A percentile compares a stretch with the other conserved stretches of the same genome.
phyloP scores from a whole-genome alignment of 2,113 vertebrate genomes.

The Macroglossus sobrinus region DNA sequence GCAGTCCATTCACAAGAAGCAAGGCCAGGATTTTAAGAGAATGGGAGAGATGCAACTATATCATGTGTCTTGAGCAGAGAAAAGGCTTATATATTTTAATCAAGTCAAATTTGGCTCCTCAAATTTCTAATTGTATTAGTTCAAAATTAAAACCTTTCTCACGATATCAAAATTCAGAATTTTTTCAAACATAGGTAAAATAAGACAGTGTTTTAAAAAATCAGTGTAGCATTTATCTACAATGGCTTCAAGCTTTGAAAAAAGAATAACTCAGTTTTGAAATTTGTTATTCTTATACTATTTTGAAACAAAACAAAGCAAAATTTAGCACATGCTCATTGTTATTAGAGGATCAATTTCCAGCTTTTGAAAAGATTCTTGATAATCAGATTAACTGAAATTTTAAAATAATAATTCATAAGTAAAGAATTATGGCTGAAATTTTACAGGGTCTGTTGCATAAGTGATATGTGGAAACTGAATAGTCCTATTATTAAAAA shows the following conservation, averaged over 20 bases:
- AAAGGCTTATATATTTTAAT: background rate
- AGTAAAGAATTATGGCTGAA: background rate
- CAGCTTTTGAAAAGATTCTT: background rate
- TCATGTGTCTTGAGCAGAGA: background rate
- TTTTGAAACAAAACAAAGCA: background rate
- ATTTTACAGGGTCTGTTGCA: background rate
- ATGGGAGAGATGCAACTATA: background rate
- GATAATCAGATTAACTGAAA: background rate
- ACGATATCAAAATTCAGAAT: background rate
- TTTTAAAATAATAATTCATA: background rate
- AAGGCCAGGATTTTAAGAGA: background rate
- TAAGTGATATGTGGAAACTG: background rate
- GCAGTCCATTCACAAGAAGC: background rate
- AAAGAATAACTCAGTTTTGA: background rate
- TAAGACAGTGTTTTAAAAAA: background rate
- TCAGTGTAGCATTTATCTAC: background rate
- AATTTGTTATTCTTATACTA: background rate
- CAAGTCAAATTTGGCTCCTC: background rate
- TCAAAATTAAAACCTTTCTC: background rate
- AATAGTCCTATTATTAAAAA: background rate
- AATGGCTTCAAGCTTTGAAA: background rate
- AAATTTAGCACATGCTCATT: background rate
- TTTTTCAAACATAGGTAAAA: background rate
- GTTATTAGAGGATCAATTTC: background rate
- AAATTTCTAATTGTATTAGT: background rate